Base-by-base conservation (phyloP, 2,113 vertebrate genomes). In the Corythaeola cristata region DNA sequence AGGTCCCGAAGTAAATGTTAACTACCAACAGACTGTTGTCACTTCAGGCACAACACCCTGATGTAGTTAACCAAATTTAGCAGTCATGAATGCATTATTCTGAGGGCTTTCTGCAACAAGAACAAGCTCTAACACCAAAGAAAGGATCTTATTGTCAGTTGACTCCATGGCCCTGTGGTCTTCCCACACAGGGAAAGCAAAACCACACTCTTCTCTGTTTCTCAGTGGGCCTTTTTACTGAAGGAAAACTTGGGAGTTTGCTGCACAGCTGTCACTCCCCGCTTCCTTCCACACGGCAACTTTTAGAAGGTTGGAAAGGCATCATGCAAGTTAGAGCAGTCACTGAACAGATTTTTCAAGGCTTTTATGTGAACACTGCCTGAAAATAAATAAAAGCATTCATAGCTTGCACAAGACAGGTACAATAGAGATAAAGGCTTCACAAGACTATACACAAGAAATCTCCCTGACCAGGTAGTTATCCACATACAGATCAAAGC, bases 131-230 rank as follows among this genome's bases (percentile, higher is more conserved):
- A 80, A 92, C 37, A 63, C n/a, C 45, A 84, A 91, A 93, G 56
- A 94, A 95, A 96, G 92, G 33, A 95, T 24, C 30, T 86, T 79
- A 93, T 73, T 91, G 69, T 85, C 71, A 75, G 28, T 69, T 93
- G 68, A 93, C 66, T 94, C 62, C 52, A 21, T n/a, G 28, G 55
- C 71, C 66, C 26, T 66, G 24, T 79, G 66, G 77, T 94, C 84
- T 83, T 67, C 67, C 71, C 44, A 2, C 77, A 76, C 35, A 81
- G 11, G 20, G 53, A 95, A 92, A 97, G 28, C 8, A 1, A 95
- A 93, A 85, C 30, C 37, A 74, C 2, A 1, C 3, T 90, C 77
- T 55, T 56, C 49, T 71, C 80, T 72, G n/a, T 89, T 95, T 76
- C 41, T 91, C 71, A 77, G 64, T 37, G 5, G 50, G 52, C 62